Base-by-base conservation (phyloP, 1,140 invertebrate species). In the Zaprionus camerounensis region DNA sequence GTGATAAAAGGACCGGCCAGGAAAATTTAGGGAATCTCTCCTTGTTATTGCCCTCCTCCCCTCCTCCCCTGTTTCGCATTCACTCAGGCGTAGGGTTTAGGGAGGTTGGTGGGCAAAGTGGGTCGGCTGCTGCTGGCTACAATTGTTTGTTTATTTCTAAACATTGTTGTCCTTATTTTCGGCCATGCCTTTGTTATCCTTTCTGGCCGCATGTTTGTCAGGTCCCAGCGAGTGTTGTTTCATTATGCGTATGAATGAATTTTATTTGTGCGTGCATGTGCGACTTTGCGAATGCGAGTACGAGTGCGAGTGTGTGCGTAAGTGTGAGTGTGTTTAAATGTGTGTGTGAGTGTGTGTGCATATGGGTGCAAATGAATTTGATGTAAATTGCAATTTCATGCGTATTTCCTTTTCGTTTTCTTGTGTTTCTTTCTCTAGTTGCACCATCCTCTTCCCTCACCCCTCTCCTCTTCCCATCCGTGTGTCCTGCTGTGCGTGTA, bases 351-450 rank as follows among this genome's bases (percentile, higher is more conserved):
- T 75, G 69, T 77, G 55, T 73, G 71, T 81, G 67, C 78, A 83
- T 87, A 78, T 87, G 83, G 84, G 84, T 84, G 84, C 84, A 87
- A 87, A 88, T 87, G 84, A 76, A 88, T 87, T 83, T 88, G 84
- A 87, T 88, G 85, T 90, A 90, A 88, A 88, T 88, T 90, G 85
- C 84, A 88, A 88, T 88, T 88, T 88, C 83, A 90, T 88, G 85
- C 85, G 85, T 88, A 88, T 88, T 88, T 88, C 84, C 81, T 79
- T 88, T 85, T 66, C 69, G 82, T 79, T 74, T 85, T 66, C 69
- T 44, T 77, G n/a, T 34, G 46, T 24, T 20, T 53, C 28, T 51
- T 51, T 51, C 12, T 57, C 49, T 59, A 31, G n/a, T 56, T 56
- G 34, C 55, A 46, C 49, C 56, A 15, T 41, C 51, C 34, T 11